Evolutionary conservation across 1,140 invertebrate species (phyloP), one percentile per base, ranked within the genome.

Genomic region (Hylyphantes graminicola): DNA sequence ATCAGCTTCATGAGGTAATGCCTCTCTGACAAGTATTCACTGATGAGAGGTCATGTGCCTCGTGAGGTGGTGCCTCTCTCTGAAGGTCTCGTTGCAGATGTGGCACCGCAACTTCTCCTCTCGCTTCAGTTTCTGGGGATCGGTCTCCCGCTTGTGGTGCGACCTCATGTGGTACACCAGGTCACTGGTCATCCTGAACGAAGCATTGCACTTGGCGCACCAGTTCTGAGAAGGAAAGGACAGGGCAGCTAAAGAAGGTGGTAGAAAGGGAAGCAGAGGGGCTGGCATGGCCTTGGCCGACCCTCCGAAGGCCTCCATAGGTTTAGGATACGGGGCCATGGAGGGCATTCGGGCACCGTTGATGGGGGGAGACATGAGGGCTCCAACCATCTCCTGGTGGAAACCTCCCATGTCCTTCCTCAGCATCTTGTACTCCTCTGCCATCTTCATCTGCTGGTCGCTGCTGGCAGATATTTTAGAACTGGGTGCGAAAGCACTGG

Each of bases 81-180:
- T 91, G 89, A 99, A 99, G 64, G 94, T 96, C 90, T 98, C 97
- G 87, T 96, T 94, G 89, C 97, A 99, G 19, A 98, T 96, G 0
- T 95, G 94, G 91, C 97, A 99, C 87, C 96, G 94, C 0, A 99
- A 91, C 89, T 97, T 97, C 85, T 97, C 96, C 72, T 89, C 88
- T 35, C 95, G 91, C 13, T 81, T 79, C 75, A 95, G 93, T 82
- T 94, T 93, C 3, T 93, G 91, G 87, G 96, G 94, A 15, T 92
- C 92, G 7, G 90, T 88, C 2, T 96, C 95, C 87, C 93, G 94
- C 89, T 97, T 97, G 89, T 98, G 96, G 89, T 97, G 96, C 0
- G 95, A 96, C 35, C 97, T 91, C 97, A 99, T 99, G 88, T 99
- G 97, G 89, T 99, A 98, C 13, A 99, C 97, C 64, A 99, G 90